Base-by-base conservation (phyloP, 1,140 invertebrate genomes). In the Homarus americanus region DNA sequence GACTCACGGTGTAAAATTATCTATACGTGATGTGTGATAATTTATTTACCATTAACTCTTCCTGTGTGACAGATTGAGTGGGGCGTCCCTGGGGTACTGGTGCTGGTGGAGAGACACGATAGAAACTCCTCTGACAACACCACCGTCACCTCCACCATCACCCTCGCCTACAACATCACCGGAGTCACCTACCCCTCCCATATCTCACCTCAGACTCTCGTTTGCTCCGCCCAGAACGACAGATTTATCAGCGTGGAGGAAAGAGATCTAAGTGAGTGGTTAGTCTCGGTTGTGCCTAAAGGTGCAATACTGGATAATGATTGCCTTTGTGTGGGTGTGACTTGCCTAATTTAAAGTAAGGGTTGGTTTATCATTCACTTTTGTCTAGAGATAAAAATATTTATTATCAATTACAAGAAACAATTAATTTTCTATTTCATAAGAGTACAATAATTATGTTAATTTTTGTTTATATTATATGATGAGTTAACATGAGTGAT, bases 181-280 rank as follows among this genome's bases (percentile, higher is more conserved):
- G 28, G 49, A 1, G 63, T 49, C 40, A 44, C 69, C 80, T 36
- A 34, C 44, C 20, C n/a, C 24, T 28, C 34, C 28, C 15, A 15
- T 32, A 7, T 3, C n/a, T 36, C 24, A 40, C 28, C 32, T 10
- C 63, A 72, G 24, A 69, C 83, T 7, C 69, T 85, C 17, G 40
- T 20, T 3, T 85, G 83, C n/a, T 10, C 49, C 0, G 66, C 83
- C 28, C 66, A 85, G 41, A 85, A 85, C 69, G 72, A 85, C 69
- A 44, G 83, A 75, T 85, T 9, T 32, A 34, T 85, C 24, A 85
- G 83, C 32, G 40, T 75, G 7, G 83, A 85, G 44, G n/a, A 75
- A 44, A 73, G 41, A 24, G 83, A 85, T 41, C 24, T 85, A 0
- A 73, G 83, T 85, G 32, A 85, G 83, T 85, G 4, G n/a, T 32